These are phyloP conservation scores for Todiramphus saurophagus DNA, from an alignment of 2,113 vertebrate species.

Conservation along the genomic window DNA sequence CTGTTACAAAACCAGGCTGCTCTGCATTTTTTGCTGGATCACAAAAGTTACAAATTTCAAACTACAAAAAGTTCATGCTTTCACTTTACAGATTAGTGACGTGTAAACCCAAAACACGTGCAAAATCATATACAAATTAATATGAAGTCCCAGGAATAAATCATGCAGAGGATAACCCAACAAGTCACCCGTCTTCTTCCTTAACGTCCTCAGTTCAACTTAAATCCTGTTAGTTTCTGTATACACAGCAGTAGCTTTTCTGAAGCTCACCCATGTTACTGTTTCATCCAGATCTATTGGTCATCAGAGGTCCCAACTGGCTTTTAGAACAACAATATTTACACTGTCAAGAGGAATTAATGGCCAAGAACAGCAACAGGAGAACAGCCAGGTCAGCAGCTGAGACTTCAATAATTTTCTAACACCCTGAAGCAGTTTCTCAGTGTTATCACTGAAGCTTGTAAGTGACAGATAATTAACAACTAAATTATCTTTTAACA, in stretches of 20 bases:
- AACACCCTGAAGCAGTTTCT: background rate
- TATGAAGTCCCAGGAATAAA: background rate
- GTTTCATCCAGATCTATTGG: background rate
- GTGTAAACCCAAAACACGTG: background rate
- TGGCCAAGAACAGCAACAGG: conserved; percentile 3
- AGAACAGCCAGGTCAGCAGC: conserved; percentile 45
- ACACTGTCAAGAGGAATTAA: conserved; percentile 18
- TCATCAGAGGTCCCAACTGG: background rate
- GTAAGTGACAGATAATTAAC: conserved; percentile 44
- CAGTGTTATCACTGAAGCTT: conserved; percentile 21
- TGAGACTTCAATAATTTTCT: conserved; percentile 32
- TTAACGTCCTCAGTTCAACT: background rate
- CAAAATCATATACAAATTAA: background rate
- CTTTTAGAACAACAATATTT: conserved; percentile 36
- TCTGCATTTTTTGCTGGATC: background rate
- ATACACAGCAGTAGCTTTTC: background rate
- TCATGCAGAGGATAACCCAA: background rate
- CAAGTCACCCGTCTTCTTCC: background rate
- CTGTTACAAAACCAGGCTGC: background rate
- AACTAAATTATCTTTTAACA: background rate
- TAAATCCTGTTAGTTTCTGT: background rate
- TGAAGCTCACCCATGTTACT: background rate
- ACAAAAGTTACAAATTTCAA: background rate
- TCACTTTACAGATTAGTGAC: background rate
- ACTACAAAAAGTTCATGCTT: background rate